Percentiles rank a stretch among this genome's conserved stretches.
These are phyloP conservation scores for Seriola quinqueradiata DNA, from an alignment of 2,113 vertebrate species.

Conservation along the genomic window DNA sequence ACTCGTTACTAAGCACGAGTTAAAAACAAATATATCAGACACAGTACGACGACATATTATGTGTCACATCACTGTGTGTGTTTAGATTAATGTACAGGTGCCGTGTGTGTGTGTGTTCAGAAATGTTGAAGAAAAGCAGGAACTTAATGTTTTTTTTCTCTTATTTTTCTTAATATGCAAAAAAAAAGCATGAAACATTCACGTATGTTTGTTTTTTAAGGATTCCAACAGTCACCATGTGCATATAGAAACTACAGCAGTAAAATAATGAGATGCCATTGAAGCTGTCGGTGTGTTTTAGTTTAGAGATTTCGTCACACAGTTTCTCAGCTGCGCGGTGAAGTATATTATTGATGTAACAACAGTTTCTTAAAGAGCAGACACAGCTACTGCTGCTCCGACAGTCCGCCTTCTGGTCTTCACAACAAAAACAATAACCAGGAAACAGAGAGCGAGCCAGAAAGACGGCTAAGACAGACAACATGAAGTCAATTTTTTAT, in stretches of 20 bases:
- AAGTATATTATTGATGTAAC: neutral
- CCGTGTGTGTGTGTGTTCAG: no score
- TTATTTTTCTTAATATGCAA: neutral
- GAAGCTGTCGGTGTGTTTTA: no score
- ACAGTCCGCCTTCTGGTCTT: neutral
- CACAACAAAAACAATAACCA: neutral
- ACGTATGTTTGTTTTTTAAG: neutral
- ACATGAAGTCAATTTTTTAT: slow-evolving; percentile 86
- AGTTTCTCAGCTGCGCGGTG: no score
- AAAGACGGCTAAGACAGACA: slow-evolving; percentile 72
- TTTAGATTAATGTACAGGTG: neutral
- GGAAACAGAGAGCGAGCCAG: slow-evolving; percentile 52
- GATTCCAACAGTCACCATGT: neutral
- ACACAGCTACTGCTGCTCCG: neutral
- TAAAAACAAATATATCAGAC: neutral
- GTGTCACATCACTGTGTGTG: neutral
- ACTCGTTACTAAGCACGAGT: neutral
- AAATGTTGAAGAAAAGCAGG: neutral
- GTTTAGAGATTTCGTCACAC: no score
- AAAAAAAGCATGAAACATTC: neutral
- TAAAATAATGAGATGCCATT: neutral
- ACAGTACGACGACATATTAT: neutral
- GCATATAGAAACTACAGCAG: neutral
- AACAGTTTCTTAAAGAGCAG: neutral
- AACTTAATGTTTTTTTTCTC: no score